phyloP scores from a whole-genome alignment of 2,797 vertebrate species.

The Rhodeus uyekii region DNA sequence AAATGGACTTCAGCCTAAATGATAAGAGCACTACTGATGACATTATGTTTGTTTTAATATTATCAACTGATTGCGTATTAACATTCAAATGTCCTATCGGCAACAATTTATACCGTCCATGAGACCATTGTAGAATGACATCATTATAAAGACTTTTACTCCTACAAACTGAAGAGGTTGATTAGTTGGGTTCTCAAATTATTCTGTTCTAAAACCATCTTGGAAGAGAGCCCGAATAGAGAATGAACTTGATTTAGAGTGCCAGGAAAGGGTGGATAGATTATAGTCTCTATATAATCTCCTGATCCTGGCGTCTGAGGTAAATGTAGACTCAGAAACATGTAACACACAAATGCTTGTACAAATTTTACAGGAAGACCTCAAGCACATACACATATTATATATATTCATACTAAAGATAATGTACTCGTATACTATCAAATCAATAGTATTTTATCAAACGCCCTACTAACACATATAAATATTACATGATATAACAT shows the following conservation, averaged over 20 bases:
- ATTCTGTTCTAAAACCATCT: constrained; percentile 23
- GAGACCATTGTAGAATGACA: background rate
- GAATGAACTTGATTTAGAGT: constrained; percentile 62
- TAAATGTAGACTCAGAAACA: constrained; percentile 61
- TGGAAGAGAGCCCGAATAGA: constrained; percentile 53
- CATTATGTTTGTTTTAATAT: constrained; percentile 37
- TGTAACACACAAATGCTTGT: constrained; percentile 12
- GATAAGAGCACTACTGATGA: constrained; percentile 52
- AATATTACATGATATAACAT: constrained; percentile 13
- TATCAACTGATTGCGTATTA: constrained; percentile 40
- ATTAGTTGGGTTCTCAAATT: constrained; percentile 14
- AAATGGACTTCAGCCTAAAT: constrained; percentile 48
- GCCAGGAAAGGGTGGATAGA: constrained; percentile 68
- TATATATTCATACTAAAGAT: constrained; percentile 48
- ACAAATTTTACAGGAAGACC: background rate
- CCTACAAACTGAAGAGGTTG: background rate
- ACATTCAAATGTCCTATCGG: constrained; percentile 39
- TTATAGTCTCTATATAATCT: constrained; percentile 71
- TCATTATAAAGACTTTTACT: constrained; percentile 18
- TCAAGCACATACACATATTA: background rate
- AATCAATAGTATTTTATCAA: constrained; percentile 67
- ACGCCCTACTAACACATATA: constrained; percentile 62
- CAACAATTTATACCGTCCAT: background rate
- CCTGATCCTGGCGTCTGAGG: constrained; percentile 76
- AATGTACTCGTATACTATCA: constrained; percentile 55